Conservation (phyloP, 2,888 invertebrate genomes). For the Xylota segnis region DNA sequence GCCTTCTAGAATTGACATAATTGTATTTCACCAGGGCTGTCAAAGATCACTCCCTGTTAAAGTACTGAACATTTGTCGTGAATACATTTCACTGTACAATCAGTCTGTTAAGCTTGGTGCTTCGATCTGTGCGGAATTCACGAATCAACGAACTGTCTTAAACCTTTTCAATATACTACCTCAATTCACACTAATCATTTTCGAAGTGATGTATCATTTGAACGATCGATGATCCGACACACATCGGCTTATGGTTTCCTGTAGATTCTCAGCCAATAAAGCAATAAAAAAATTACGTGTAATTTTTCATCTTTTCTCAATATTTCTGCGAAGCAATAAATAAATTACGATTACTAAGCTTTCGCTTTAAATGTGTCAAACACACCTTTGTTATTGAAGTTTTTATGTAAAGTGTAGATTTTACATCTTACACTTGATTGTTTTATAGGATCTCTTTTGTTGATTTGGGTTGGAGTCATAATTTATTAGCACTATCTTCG, state of each 20-base stretch:
- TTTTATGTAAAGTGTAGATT: background rate
- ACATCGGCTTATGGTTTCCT: background rate
- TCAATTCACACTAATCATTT: no score
- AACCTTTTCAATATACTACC: no score
- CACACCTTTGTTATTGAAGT: background rate
- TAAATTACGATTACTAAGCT: background rate
- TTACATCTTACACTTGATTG: conserved; percentile 1
- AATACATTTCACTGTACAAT: no score
- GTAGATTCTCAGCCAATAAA: background rate
- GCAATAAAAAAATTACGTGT: background rate
- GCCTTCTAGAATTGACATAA: no score
- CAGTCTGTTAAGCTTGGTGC: no score
- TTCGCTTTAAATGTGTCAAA: conserved; percentile 19
- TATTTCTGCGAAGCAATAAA: background rate
- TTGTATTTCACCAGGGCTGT: no score
- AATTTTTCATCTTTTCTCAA: background rate
- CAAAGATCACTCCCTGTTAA: no score
- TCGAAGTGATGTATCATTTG: no score
- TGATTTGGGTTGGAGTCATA: conserved; percentile 19
- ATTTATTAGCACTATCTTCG: conserved; percentile 26
- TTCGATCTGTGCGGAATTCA: no score
- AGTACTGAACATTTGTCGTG: no score
- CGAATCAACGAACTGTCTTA: no score
- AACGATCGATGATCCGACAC: background rate
- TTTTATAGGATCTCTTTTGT: conserved; percentile 13